Evolutionary conservation across 1,140 invertebrate genomes (phyloP), one percentile per base, ranked within the genome.

Genomic region (Conus betulinus): DNA sequence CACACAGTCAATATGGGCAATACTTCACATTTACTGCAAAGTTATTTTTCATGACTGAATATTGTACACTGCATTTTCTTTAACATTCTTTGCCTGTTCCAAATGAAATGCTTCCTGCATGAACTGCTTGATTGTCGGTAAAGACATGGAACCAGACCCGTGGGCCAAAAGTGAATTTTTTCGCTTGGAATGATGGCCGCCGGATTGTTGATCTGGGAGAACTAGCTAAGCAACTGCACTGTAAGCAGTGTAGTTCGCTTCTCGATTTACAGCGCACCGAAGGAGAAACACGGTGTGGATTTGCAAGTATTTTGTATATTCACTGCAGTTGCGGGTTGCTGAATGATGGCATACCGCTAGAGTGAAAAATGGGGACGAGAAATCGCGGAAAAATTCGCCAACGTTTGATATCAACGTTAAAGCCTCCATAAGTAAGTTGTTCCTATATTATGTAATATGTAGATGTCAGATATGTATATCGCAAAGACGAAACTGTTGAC

Each of bases 341-440:
- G n/a, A 87, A 87, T 20, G 85, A 87, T 20, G 71, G 71, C 85
- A 87, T 53, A 87, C 85, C 20, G 74, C 71, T 39, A 87, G 52
- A 57, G 57, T 39, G 7, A 71, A 87, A 63, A 27, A 74, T 51
- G 79, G 79, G 53, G 39, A 52, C 11, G 51, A 52, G 5, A 84
- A 79, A 79, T 13, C 25, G 20, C 6, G 39, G 55, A 4, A 85
- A 11, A 60, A 5, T 63, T 84, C 71, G 23, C 53, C 85, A 78
- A 87, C 17, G 85, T 87, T 78, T 57, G 85, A 87, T 53, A 25
- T 87, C 71, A 87, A 87, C 85, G 57, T 87, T 20, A 87, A 87
- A 51, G 85, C 85, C 53, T 87, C 85, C 15, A 87, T 87, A 25
- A 87, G 85, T 87, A 27, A 87, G 85, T 87, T 60, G 57, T 39